Evolutionary conservation across 2,113 vertebrate genomes (phyloP), one percentile per base, ranked within the genome.

Genomic region (Tragelaphus scriptus): DNA sequence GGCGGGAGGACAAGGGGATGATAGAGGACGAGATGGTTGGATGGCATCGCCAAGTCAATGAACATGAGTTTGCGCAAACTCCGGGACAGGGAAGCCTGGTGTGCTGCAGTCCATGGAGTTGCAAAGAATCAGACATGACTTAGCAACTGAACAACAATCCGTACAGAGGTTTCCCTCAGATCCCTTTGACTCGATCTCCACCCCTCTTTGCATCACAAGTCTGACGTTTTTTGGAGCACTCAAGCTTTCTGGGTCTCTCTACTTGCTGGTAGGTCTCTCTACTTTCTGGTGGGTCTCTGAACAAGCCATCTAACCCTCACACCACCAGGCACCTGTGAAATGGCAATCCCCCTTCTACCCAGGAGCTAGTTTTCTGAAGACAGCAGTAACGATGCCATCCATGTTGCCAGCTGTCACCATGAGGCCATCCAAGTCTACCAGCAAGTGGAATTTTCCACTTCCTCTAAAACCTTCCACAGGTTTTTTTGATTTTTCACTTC

Each of bases 1-100:
- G n/a, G 68, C 0, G 0, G 68, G 2, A 71, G n/a, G 68, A 75
- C 19, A 75, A 75, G 5, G n/a, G 68, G 19, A 40, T 0, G 0
- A 40, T 10, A 13, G 68, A 75, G n/a, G 1, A 75, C 13, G 19
- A 75, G 68, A 75, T 40, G 36, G 21, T 75, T 75, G 68, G n/a
- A 40, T 75, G 19, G n/a, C 68, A 13, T 75, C 68, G 40, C 36
- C 10, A 0, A 40, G 19, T 75, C 36, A 40, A 40, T 13, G n/a
- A 6, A 13, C 36, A 3, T 23, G 21, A 75, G 21, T 75, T 6
- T 75, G n/a, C 25, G 36, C 36, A 40, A 40, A 25, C 36, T 75
- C 68, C 19, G 1, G 10, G 36, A 40, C 68, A 25, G 36, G 36
- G 68, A 40, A 40, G 68, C 68, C 68, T 40, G 21, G 68, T 25